A percentile compares a stretch with the other conserved stretches of the same genome.
These are phyloP conservation scores for Heliconius aoede DNA, from an alignment of 2,888 invertebrate species.

Conservation along the genomic window DNA sequence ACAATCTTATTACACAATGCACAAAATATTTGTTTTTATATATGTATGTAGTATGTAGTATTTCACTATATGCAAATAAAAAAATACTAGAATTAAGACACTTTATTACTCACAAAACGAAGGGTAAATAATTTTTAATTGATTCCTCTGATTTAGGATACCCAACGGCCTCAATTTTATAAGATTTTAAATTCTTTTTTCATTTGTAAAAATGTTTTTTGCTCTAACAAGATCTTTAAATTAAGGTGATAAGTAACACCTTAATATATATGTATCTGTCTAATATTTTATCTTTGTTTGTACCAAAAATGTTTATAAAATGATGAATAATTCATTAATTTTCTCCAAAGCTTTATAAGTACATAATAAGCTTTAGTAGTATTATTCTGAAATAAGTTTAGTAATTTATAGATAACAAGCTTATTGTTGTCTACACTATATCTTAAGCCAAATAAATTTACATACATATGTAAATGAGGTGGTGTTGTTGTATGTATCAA, in stretches of 20 bases:
- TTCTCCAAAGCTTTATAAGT: not conserved
- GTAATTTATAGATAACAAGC: not conserved
- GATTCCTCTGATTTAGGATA: too few species aligned
- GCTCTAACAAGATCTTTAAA: not conserved
- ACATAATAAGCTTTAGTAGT: not conserved
- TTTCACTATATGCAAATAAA: too few species aligned
- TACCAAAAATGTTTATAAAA: not conserved
- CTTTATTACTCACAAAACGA: too few species aligned
- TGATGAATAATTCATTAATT: not conserved
- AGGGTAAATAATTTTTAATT: too few species aligned
- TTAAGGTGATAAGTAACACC: not conserved
- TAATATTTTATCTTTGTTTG: not conserved
- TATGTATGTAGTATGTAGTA: not conserved
- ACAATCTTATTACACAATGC: not conserved
- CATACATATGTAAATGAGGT: not conserved
- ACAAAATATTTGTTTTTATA: not conserved
- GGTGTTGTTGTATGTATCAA: not conserved
- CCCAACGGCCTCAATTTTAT: too few species aligned
- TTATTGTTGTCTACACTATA: not conserved
- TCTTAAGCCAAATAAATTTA: conserved; percentile 6
- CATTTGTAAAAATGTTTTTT: not conserved
- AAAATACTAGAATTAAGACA: too few species aligned
- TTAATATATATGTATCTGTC: not conserved
- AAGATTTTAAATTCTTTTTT: too few species aligned
- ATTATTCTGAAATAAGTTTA: not conserved